Evolutionary conservation across 2,888 invertebrate genomes (phyloP).

Genomic region (Dicranocentrus wangi): DNA sequence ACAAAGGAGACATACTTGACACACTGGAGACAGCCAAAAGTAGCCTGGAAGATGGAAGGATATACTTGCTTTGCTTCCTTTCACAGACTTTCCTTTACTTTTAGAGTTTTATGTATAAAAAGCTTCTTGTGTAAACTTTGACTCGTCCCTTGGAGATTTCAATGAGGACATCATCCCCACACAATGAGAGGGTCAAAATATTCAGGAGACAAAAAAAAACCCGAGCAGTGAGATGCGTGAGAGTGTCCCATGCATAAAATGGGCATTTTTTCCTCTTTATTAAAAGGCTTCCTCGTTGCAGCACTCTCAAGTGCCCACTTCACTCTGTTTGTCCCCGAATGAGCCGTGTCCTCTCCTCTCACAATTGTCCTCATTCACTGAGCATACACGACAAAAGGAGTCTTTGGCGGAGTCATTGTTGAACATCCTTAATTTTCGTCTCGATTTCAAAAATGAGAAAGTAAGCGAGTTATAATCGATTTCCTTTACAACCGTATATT

Average conservation of each 20-base stretch:
- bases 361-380: conserved; percentile 16
- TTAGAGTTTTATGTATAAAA: background rate
- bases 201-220: conserved; percentile 33
- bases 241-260: conserved; percentile 32
- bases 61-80: background rate
- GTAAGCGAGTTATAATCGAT: conserved; percentile 47
- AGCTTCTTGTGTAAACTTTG: conserved; percentile 28
- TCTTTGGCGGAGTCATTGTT: conserved; percentile 3
- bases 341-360: conserved; percentile 13
- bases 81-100: background rate
- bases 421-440: conserved; percentile 35
- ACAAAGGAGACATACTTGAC: conserved; percentile 10
- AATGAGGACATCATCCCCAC: too few species aligned
- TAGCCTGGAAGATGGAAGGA: background rate
- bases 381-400: background rate
- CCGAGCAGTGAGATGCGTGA: conserved; percentile 43
- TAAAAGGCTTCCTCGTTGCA: conserved; percentile 38
- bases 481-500: background rate
- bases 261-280: conserved; percentile 31
- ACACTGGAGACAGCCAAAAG: conserved; percentile 22
- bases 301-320: conserved; percentile 42
- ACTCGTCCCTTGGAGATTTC: conserved; percentile 51
- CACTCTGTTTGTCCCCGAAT: conserved; percentile 32
- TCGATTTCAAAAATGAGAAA: conserved; percentile 33
- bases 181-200: conserved; percentile 33